These are phyloP conservation scores for Platorchestia sp. DNA, from an alignment of 1,140 invertebrate genomes.

Conservation along the genomic window DNA sequence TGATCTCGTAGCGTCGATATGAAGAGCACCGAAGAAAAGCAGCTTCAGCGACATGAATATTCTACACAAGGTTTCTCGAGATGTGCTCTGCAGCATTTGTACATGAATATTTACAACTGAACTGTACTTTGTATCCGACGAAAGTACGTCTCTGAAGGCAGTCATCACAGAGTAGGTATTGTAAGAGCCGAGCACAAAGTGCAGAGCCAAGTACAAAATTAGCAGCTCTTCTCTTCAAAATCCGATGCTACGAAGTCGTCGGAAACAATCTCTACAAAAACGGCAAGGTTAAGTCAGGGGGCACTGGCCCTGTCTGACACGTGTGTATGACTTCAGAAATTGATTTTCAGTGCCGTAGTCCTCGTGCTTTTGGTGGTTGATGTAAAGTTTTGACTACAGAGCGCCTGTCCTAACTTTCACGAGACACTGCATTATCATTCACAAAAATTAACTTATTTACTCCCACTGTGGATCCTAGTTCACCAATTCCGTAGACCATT, in stretches of 20 bases:
- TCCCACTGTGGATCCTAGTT: not conserved
- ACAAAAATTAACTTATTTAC: not conserved
- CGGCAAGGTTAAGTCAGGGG: not conserved
- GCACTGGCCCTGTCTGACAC: too few species aligned
- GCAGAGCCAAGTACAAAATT: not conserved
- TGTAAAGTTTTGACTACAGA: not conserved
- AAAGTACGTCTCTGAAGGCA: constrained; percentile 6
- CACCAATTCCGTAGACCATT: not conserved
- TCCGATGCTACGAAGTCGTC: not conserved
- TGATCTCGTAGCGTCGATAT: not conserved
- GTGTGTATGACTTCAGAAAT: not conserved
- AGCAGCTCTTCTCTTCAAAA: not conserved
- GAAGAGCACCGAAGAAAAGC: not conserved
- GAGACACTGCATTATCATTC: not conserved
- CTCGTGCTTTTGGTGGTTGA: not conserved
- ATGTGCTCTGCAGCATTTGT: not conserved
- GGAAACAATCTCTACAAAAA: not conserved
- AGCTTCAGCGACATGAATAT: not conserved
- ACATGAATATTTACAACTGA: not conserved
- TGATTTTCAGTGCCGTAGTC: not conserved
- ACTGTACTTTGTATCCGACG: not conserved
- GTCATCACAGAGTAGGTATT: not conserved
- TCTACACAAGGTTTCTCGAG: not conserved
- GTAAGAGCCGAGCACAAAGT: not conserved
- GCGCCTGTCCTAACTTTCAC: not conserved